Evolutionary conservation across 2,797 vertebrate species (phyloP).

Genomic region (Hozukius guyotensis): DNA sequence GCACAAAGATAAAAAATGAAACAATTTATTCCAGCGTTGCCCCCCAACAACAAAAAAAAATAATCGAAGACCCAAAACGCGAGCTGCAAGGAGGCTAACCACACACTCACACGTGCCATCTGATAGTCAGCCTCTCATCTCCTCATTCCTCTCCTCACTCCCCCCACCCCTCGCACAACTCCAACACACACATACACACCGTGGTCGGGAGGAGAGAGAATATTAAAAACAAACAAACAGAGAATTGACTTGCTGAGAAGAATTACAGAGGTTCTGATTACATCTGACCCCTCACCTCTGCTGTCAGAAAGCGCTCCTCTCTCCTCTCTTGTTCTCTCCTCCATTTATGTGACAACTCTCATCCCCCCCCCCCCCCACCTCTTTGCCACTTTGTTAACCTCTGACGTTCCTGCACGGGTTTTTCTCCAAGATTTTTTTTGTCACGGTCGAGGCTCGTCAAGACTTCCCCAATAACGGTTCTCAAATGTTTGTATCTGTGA

Average conservation of each 20-base stretch:
- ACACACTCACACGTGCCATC: constrained; percentile 62
- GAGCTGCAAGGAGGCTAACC: constrained; percentile 54
- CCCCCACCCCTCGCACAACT: constrained; percentile 3
- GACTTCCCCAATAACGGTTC: neutral
- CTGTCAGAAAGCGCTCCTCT: constrained; percentile 72
- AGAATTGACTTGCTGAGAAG: constrained; percentile 81
- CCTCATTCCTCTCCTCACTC: constrained; percentile 37
- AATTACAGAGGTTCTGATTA: constrained; percentile 83
- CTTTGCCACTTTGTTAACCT: constrained; percentile 37
- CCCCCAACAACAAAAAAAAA: constrained; percentile 23
- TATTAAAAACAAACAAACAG: constrained; percentile 89
- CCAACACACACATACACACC: constrained; percentile 22
- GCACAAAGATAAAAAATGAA: constrained; percentile 60
- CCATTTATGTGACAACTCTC: constrained; percentile 47
- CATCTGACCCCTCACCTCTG: constrained; percentile 82
- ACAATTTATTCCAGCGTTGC: constrained; percentile 45
- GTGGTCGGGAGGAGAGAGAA: constrained; percentile 61
- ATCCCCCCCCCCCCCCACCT: neutral
- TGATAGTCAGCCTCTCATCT: constrained; percentile 71
- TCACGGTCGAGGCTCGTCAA: neutral
- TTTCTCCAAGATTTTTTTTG: neutral
- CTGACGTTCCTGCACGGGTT: constrained; percentile 5
- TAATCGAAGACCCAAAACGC: constrained; percentile 48
- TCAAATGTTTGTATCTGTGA: neutral
- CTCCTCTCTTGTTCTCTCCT: constrained; percentile 33